phyloP scores from a whole-genome alignment of 2,888 invertebrate species.

The Aricia artaxerxes region DNA sequence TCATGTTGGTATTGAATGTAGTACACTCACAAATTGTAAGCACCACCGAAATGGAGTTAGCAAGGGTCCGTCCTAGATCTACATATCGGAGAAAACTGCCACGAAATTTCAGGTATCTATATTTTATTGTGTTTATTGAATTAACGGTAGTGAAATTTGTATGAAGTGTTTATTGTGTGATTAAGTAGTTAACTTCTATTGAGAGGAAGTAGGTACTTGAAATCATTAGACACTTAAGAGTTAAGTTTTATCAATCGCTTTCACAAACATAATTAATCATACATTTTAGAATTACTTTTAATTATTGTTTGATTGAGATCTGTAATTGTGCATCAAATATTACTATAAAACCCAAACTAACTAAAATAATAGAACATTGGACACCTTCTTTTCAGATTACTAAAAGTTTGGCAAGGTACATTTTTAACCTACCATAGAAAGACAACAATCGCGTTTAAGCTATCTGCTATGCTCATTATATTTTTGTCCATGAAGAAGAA shows the following conservation, averaged over 20 bases:
- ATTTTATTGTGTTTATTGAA: background rate
- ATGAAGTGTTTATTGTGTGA: background rate
- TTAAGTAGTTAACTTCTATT: background rate
- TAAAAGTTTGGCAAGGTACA: no score
- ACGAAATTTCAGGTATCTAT: conserved; percentile 62
- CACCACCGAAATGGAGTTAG: conserved; percentile 74
- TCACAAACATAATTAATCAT: background rate
- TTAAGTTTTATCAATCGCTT: background rate
- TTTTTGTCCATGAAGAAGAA: no score
- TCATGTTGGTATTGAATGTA: conserved; percentile 71
- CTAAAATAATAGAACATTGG: no score
- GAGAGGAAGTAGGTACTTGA: background rate
- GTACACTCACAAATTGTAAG: conserved; percentile 78
- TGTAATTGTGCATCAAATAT: background rate
- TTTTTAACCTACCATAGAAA: no score
- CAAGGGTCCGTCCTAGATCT: conserved; percentile 65
- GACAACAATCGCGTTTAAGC: background rate
- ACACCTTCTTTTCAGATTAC: no score
- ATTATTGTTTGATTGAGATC: background rate
- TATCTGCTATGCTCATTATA: background rate
- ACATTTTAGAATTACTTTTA: background rate
- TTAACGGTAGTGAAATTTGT: no score
- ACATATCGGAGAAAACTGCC: conserved; percentile 67
- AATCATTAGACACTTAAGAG: background rate
- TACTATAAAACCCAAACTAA: no score